Evolutionary conservation across 1,140 invertebrate species (phyloP).

Genomic region (Formica exsecta): DNA sequence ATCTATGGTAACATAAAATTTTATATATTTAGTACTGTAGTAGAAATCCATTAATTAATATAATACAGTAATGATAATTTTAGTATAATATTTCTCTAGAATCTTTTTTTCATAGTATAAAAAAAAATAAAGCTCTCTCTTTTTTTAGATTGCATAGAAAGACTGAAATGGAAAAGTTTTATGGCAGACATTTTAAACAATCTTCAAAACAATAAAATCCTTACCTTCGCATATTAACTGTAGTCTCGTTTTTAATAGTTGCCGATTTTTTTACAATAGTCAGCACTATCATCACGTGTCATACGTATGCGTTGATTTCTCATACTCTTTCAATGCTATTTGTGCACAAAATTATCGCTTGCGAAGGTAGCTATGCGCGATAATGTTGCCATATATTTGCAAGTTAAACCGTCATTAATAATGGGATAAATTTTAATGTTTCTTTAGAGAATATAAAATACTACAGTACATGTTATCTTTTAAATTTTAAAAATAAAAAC

Average conservation of each 20-base stretch:
- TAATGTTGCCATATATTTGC: constrained; percentile 28
- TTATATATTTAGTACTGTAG: too few species aligned
- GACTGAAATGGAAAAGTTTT: neutral
- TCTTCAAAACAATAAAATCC: constrained; percentile 6
- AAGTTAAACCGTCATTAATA: constrained; percentile 28
- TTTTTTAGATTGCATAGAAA: neutral
- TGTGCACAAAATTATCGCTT: constrained; percentile 29
- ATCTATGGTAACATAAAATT: too few species aligned
- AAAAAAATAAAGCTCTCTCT: neutral
- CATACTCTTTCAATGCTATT: neutral
- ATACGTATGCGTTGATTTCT: constrained; percentile 11
- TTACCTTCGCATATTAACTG: neutral
- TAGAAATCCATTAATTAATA: neutral
- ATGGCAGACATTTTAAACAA: neutral
- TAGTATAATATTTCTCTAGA: neutral
- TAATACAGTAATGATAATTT: neutral
- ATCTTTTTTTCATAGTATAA: neutral
- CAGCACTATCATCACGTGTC: constrained; percentile 20
- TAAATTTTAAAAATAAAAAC: neutral
- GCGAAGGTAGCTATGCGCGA: neutral
- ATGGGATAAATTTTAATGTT: too few species aligned
- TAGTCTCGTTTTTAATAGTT: neutral
- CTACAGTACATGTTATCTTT: neutral
- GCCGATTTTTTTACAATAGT: neutral
- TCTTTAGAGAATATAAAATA: too few species aligned